Base-by-base conservation (phyloP, 2,888 invertebrate genomes). In the Cephalotes varians region DNA sequence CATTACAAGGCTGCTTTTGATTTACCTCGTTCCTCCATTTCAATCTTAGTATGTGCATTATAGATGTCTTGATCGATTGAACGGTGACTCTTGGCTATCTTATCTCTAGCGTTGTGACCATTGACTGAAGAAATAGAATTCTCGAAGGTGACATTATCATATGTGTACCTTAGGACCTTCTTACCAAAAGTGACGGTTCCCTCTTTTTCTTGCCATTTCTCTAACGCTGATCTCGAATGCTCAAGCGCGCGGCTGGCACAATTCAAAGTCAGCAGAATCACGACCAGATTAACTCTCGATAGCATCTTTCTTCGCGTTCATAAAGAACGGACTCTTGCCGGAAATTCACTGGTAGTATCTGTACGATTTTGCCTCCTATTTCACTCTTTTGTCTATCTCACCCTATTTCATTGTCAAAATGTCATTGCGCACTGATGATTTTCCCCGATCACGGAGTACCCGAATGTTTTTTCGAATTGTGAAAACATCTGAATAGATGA, bases 221-320 rank as follows among this genome's bases (percentile, higher is more conserved):
- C 64, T 25, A 31, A 21, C 28, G 34, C 12, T 15, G 77, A 51
- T 28, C n/a, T 76, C 37, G 81, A 47, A 12, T 77, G 40, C 25
- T 87, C 87, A 47, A 82, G 31, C 37, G 64, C 44, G 5, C 82
- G 79, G 6, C 67, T 67, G 18, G 83, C 31, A 40, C 86, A 89
- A 74, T 83, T 84, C 77, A 90, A 77, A 62, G 90, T 84, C 74
- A 93, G 84, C 83, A 91, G 72, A 67, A 91, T 86, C 79, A 91
- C 85, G 91, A 93, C 90, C 91, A 93, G 90, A 91, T 91, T 91
- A 84, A 92, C 91, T 91, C 88, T 87, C 85, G 86, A 86, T 85
- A 83, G 71, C 88, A 88, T 89, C 85, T 84, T 91, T 79, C 28
- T 69, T 37, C 56, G 64, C 44, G 74, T 34, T 81, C 83, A 81